Evolutionary conservation across 2,113 vertebrate species (phyloP).

Genomic region (Mugil cephalus): DNA sequence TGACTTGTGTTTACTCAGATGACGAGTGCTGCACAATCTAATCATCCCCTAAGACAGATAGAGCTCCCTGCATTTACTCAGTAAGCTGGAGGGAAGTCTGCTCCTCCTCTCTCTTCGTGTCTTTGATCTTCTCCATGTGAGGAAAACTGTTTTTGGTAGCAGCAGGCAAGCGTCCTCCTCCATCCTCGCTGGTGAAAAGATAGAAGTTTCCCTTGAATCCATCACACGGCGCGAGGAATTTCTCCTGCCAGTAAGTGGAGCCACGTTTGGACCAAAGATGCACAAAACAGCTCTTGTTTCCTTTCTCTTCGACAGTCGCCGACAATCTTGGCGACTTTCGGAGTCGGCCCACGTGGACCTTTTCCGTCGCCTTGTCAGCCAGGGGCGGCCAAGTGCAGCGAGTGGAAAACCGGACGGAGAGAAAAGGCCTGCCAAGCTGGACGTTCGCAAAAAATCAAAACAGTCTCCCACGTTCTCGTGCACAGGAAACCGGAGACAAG

Average conservation of each 20-base stretch:
- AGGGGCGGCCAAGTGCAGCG: constrained; percentile 45
- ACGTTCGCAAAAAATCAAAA: constrained; percentile 37
- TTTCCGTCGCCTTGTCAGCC: constrained; percentile 48
- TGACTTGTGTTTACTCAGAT: constrained; percentile 64
- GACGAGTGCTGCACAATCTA: constrained; percentile 55
- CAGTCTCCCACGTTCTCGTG: constrained; percentile 40
- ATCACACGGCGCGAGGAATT: constrained; percentile 59
- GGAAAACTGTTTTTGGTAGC: constrained; percentile 55
- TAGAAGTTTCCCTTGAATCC: constrained; percentile 54
- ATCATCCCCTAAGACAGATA: constrained; percentile 61
- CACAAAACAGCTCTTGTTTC: constrained; percentile 50
- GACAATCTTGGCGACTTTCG: constrained; percentile 65
- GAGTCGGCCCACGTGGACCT: constrained; percentile 41
- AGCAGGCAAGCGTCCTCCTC: constrained; percentile 40
- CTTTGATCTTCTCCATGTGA: constrained; percentile 57
- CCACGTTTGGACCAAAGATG: constrained; percentile 52
- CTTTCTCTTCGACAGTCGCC: constrained; percentile 40
- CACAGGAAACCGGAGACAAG: constrained; percentile 6
- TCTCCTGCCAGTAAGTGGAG: constrained; percentile 70
- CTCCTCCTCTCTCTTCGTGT: constrained; percentile 22
- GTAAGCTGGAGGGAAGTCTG: constrained; percentile 21
- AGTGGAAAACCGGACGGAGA: constrained; percentile 43
- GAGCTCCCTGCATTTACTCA: constrained; percentile 47
- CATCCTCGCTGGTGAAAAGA: constrained; percentile 18
- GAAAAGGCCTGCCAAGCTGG: constrained; percentile 20